Conservation (phyloP, 2,113 vertebrate species). For the Pithys albifrons region DNA sequence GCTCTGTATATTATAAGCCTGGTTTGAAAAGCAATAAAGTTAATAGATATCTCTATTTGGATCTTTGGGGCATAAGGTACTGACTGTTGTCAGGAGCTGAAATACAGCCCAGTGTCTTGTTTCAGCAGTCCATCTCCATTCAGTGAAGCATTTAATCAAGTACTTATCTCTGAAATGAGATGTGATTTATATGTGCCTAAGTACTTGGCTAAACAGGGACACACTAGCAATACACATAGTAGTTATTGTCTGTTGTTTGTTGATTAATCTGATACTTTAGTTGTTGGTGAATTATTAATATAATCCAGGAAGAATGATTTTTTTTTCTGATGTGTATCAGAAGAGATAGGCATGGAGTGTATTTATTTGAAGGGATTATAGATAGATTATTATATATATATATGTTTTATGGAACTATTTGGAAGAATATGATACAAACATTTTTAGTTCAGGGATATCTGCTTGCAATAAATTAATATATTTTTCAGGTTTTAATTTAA, state of each 20-base stretch:
- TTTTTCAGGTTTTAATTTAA: neutral
- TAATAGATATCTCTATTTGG: neutral
- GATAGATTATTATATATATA: neutral
- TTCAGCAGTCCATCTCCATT: neutral
- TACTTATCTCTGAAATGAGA: neutral
- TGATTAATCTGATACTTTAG: neutral
- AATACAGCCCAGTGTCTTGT: neutral
- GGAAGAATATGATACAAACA: neutral
- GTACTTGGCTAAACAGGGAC: neutral
- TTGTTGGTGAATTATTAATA: neutral
- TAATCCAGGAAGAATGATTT: neutral
- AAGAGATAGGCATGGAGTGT: neutral
- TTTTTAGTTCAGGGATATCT: neutral
- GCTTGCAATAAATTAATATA: neutral
- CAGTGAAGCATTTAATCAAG: neutral
- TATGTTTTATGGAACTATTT: neutral
- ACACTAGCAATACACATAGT: accelerated
- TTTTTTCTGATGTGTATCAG: neutral
- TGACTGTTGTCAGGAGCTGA: neutral
- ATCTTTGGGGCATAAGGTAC: neutral
- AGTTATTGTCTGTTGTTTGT: neutral
- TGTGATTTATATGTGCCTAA: neutral
- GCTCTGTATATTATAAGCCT: neutral
- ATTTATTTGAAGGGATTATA: neutral
- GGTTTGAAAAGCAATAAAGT: neutral